Evolutionary conservation across 2,888 invertebrate species (phyloP), one percentile per base, ranked within the genome.

Genomic region (Erebia ligea): DNA sequence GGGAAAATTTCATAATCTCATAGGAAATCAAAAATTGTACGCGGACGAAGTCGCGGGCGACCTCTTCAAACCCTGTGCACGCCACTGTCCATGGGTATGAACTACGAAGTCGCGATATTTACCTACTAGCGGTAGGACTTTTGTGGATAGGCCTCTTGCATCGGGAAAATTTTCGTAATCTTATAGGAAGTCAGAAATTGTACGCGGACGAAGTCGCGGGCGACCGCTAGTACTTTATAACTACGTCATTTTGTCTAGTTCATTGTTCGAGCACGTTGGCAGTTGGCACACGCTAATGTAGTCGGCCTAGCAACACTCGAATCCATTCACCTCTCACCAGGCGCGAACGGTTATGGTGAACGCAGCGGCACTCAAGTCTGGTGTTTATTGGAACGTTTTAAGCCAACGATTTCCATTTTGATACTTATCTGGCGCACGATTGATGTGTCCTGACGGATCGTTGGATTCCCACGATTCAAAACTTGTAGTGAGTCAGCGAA

Each of bases 251-350:
- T 84, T 83, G 82, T 79, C 84, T 88, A 84, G 91, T 91, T 92
- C 89, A 92, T 92, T 92, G 92, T 92, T 92, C 91, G 87, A 81
- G 86, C 84, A 85, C 85, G 87, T 86, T 87, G 90, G 90, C 90
- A 88, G 87, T 86, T 87, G 90, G 90, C 90, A 88, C 88, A 87
- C 86, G 85, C 86, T 86, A 88, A 90, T 88, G 87, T 84, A 84
- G 89, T 83, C 87, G 89, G 90, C 90, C 89, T 90, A 90, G 90
- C 91, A 88, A 89, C 89, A 84, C 85, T 87, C 84, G 84, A 86
- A 87, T 90, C 91, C 91, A 89, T 91, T 92, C 91, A 92, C 92
- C 92, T 92, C 92, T 92, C 89, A 91, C 92, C 86, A 87, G 87
- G 87, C 89, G 86, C 87, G 87, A 90, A 89, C 88, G 87, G 87